Conservation (phyloP, 2,888 invertebrate species). For the Microplitis manilae region DNA sequence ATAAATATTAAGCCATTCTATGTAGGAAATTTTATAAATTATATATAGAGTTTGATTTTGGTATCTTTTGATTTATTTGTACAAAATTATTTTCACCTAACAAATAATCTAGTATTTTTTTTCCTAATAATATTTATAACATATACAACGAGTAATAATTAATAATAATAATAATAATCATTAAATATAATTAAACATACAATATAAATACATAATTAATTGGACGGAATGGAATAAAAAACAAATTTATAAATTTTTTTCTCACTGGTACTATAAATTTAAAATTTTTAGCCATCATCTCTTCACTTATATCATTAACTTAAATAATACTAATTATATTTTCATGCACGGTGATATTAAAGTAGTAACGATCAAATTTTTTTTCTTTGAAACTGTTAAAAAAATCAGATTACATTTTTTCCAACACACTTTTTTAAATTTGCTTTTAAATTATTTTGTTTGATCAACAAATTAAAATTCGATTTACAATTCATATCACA, state of each 20-base stretch:
- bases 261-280: not conserved
- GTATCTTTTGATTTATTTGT: slow-evolving; percentile 32
- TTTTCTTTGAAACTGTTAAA: no score
- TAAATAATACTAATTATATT: not conserved
- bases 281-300: not conserved
- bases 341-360: not conserved
- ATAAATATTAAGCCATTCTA: not conserved
- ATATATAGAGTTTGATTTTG: not conserved
- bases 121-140: slow-evolving; percentile 50
- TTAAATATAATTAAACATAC: slow-evolving; percentile 8
- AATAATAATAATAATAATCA: slow-evolving; percentile 13
- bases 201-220: slow-evolving; percentile 8
- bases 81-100: slow-evolving; percentile 26
- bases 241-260: not conserved
- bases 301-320: not conserved
- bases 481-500: not conserved
- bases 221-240: slow-evolving; percentile 19
- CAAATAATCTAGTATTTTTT: slow-evolving; percentile 19
- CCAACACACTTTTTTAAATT: not conserved
- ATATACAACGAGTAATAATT: slow-evolving; percentile 41
- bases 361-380: not conserved
- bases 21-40: not conserved
- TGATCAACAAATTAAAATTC: not conserved
- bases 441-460: not conserved
- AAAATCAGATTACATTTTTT: not conserved